A percentile compares a stretch with the other conserved stretches of the same genome.
Conservation (phyloP, 2,113 vertebrate species). For the Shinisaurus crocodilurus region DNA sequence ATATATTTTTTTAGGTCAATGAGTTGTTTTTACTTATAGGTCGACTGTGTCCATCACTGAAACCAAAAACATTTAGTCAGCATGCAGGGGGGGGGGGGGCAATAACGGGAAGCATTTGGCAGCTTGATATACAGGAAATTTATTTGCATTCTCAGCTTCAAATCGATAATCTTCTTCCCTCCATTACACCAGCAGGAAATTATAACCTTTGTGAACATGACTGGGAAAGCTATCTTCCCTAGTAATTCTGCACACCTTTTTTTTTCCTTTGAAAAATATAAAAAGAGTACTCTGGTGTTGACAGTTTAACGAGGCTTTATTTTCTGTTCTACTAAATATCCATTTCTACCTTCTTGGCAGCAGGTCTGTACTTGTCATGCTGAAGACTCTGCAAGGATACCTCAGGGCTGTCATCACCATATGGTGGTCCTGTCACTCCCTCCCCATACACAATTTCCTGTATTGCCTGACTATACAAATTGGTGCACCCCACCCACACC, state of each 20-base stretch:
- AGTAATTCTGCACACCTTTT: slow-evolving; percentile 38
- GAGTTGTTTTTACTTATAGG: slow-evolving; percentile 51
- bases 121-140: slow-evolving; percentile 67
- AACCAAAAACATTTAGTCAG: slow-evolving; percentile 52
- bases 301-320: neutral
- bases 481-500: no score
- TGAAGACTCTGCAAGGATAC: neutral
- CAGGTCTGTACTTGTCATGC: neutral
- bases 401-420: neutral
- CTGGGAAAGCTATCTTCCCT: slow-evolving; percentile 65
- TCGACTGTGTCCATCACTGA: slow-evolving; percentile 38
- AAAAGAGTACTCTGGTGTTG: slow-evolving; percentile 16
- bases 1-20: neutral
- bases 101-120: slow-evolving; percentile 62
- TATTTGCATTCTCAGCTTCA: slow-evolving; percentile 70
- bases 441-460: neutral
- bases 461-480: neutral
- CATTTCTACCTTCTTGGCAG: neutral
- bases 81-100: slow-evolving; percentile 49
- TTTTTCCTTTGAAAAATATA: slow-evolving; percentile 36
- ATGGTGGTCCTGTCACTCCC: neutral
- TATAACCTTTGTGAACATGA: slow-evolving; percentile 66
- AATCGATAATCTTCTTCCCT: slow-evolving; percentile 67
- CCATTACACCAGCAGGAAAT: slow-evolving; percentile 71
- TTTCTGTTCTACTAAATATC: slow-evolving; percentile 4